Evolutionary conservation across 2,797 vertebrate species (phyloP).

Genomic region (Artibeus jamaicensis): DNA sequence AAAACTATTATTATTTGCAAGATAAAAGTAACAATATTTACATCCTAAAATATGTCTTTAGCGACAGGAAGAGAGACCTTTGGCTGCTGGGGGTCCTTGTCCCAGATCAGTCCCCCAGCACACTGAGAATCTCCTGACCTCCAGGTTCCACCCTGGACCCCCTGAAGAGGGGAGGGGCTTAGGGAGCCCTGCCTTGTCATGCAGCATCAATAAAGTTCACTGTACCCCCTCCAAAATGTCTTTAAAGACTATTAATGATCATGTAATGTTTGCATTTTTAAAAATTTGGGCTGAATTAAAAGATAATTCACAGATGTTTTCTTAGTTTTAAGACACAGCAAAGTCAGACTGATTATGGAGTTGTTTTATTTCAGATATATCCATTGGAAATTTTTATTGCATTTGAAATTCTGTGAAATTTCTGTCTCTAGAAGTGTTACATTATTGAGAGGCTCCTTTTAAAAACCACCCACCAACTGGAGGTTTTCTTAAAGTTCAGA

Average conservation of each 20-base stretch:
- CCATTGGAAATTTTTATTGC: background rate
- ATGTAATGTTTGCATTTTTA: background rate
- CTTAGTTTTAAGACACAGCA: conserved; percentile 1
- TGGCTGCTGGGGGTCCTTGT: too few species aligned
- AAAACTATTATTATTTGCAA: background rate
- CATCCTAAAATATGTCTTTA: background rate
- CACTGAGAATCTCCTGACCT: too few species aligned
- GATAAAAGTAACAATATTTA: background rate
- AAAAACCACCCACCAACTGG: background rate
- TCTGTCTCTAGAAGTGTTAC: background rate
- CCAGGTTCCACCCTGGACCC: too few species aligned
- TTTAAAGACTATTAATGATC: background rate
- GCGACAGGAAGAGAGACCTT: too few species aligned
- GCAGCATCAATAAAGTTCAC: too few species aligned
- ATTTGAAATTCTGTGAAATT: background rate
- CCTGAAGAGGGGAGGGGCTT: too few species aligned
- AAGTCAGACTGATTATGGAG: background rate
- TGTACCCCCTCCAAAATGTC: background rate
- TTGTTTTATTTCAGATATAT: background rate
- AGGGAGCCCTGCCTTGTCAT: too few species aligned
- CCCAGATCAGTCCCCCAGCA: too few species aligned
- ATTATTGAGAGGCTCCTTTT: background rate
- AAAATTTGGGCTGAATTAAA: background rate
- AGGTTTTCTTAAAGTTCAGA: conserved; percentile 6
- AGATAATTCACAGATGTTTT: background rate